phyloP scores from a whole-genome alignment of 37 sponge, comb jelly and placozoan genomes.

The Haliclona indistincta region DNA sequence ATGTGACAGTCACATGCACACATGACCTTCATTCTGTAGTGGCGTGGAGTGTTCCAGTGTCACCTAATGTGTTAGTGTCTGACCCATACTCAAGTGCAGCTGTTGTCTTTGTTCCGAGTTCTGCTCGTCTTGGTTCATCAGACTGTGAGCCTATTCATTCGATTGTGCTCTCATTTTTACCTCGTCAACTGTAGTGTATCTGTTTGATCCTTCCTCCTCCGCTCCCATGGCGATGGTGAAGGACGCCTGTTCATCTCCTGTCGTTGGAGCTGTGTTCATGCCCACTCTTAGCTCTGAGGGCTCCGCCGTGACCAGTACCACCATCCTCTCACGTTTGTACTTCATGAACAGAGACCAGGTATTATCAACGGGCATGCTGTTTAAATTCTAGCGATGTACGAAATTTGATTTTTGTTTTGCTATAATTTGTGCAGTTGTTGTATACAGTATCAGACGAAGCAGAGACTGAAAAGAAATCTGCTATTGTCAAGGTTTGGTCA shows the following conservation, averaged over 20 bases:
- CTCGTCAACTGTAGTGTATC: constrained; percentile 43
- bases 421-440: neutral
- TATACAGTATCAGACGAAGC: neutral
- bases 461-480: neutral
- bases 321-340: constrained; percentile 11
- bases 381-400: neutral
- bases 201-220: constrained; percentile 42
- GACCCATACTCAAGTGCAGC: constrained; percentile 33
- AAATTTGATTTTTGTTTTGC: constrained; percentile 5
- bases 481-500: too few relatives aligned
- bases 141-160: neutral
- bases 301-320: too few relatives aligned
- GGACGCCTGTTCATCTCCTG: constrained; percentile 3
- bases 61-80: constrained; percentile 30
- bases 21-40: constrained; percentile 16
- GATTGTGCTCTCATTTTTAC: neutral
- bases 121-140: neutral
- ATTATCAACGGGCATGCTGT: neutral
- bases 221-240: constrained; percentile 47
- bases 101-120: constrained; percentile 34
- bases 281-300: neutral
- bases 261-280: constrained; percentile 54
- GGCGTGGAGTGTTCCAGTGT: constrained; percentile 52
- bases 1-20: neutral
- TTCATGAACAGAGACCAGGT: constrained; percentile 56